Base-by-base conservation (phyloP, 2,113 vertebrate species). In the Trematomus loennbergii region DNA sequence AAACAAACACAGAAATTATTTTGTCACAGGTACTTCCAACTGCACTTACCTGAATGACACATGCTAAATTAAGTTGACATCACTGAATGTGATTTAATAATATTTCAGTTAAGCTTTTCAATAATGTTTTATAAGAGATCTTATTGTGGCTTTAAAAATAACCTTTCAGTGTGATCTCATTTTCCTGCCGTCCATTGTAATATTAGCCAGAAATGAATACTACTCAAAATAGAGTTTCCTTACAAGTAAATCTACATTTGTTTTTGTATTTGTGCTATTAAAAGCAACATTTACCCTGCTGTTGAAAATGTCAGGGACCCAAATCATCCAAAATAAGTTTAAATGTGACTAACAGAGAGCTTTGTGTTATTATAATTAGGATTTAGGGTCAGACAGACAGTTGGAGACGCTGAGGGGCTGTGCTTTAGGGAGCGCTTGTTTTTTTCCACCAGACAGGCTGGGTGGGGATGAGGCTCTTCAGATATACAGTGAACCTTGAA, bases 401-500 rank as follows among this genome's bases (percentile, higher is more conserved):
- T 1, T 40, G 36, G 36, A 22, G 55, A 22, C 4, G 20, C 55
- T 45, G 22, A 78, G 49, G 58, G 67, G 49, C 52, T 49, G 59
- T 43, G 36, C 69, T 59, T 71, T 8, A 15, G 58, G 82, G 48
- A 64, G 45, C 18, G n/a, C 25, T 61, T 45, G 64, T 81, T 83
- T 83, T 60, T 86, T 49, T 43, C 22, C 66, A 55, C n/a, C 79
- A 73, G 79, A 62, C 79, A 9, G 78, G 25, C 64, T 67, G 69
- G 16, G 60, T n/a, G 1, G 59, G 13, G 71, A 65, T 45, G 75
- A 72, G 69, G 67, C 80, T 36, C 43, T 65, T 78, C 75, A 86
- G 87, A 87, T 79, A 57, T 13, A 54, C 4, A 3, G 5, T 88
- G 84, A 88, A 79, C 86, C 84, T 36, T 89, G 81, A 86, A 85